These are phyloP conservation scores for Fundulus diaphanus DNA, from an alignment of 2,797 vertebrate genomes.

Conservation along the genomic window DNA sequence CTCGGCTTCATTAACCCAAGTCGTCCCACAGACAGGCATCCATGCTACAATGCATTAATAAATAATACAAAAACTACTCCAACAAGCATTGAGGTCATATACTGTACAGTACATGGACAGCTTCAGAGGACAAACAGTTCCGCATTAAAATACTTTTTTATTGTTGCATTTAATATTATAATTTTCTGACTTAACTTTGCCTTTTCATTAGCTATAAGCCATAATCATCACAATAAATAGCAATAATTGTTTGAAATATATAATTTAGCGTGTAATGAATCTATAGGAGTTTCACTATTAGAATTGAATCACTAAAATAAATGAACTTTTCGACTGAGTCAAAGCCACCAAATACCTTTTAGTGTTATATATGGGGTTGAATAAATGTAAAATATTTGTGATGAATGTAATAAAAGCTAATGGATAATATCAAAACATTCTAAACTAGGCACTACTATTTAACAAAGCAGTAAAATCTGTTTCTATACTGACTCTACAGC, in stretches of 20 bases:
- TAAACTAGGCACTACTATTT: constrained; percentile 1
- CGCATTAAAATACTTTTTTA: background rate
- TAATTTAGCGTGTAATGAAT: no score
- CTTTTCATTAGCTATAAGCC: no score
- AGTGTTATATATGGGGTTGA: background rate
- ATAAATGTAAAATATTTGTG: background rate
- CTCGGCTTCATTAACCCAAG: background rate
- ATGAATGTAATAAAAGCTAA: background rate
- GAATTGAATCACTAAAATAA: background rate
- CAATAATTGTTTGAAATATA: no score
- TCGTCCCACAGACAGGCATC: background rate
- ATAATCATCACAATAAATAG: no score
- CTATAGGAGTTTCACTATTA: no score
- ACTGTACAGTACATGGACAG: background rate
- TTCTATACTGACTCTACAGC: background rate
- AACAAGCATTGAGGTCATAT: background rate
- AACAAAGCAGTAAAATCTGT: background rate
- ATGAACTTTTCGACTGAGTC: background rate
- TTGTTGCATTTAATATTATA: background rate
- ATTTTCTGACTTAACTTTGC: no score
- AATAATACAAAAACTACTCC: background rate
- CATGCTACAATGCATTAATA: background rate
- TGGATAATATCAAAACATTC: background rate
- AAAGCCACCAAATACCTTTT: background rate
- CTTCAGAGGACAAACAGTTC: background rate